A percentile compares a stretch with the other conserved stretches of the same genome.
Evolutionary conservation across 2,113 vertebrate species (phyloP).

Genomic region (Deroptyus accipitrinus): DNA sequence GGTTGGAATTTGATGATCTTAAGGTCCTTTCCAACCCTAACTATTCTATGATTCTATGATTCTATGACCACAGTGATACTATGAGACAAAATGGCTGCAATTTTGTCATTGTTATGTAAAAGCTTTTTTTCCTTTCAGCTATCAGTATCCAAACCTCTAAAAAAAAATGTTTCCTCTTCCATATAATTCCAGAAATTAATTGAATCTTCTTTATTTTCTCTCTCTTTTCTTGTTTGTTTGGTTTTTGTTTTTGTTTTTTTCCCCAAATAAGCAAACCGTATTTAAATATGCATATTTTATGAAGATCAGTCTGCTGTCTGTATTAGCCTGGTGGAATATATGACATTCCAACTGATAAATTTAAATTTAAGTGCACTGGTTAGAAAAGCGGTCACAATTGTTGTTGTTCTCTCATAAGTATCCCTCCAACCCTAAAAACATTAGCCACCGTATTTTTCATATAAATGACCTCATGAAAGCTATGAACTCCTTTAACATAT

Average conservation of each 20-base stretch:
- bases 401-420: not conserved
- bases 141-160: not conserved
- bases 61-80: not conserved
- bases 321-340: not conserved
- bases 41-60: too few relatives aligned
- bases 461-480: not conserved
- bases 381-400: not conserved
- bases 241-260: not conserved
- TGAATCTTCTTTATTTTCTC: not conserved
- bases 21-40: too few relatives aligned
- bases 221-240: too few relatives aligned
- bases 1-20: too few relatives aligned
- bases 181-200: not conserved
- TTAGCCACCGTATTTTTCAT: not conserved
- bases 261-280: rapidly evolving
- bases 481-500: not conserved
- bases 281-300: not conserved
- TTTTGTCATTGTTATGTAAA: not conserved
- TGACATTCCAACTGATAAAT: not conserved
- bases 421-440: not conserved
- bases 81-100: not conserved
- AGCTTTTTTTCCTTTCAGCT: not conserved
- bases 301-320: not conserved
- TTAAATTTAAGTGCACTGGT: not conserved
- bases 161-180: not conserved